A percentile compares a stretch with the other conserved stretches of the same genome.
phyloP scores from a whole-genome alignment of 2,113 vertebrate species.

The Agelaius phoeniceus region DNA sequence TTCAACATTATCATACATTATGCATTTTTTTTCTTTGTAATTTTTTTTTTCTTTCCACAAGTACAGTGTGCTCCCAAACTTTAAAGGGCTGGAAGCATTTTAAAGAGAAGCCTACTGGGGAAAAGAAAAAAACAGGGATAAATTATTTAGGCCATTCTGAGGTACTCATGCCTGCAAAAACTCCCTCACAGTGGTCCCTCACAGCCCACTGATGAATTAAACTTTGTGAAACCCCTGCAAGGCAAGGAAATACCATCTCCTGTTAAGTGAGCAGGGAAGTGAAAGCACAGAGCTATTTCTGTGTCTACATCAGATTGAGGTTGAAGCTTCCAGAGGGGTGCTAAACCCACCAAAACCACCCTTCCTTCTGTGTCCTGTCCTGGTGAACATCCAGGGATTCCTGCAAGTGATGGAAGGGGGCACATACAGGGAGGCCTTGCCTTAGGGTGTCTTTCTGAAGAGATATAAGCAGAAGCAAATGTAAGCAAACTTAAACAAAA shows the following conservation, averaged over 20 bases:
- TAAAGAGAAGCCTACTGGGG: constrained; percentile 34
- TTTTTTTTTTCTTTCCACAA: constrained; percentile 14
- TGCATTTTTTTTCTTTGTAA: constrained; percentile 69
- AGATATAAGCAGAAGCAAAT: not conserved
- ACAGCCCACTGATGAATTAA: constrained; percentile 13
- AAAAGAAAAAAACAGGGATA: constrained; percentile 14
- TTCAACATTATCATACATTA: constrained; percentile 74
- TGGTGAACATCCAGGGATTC: not conserved
- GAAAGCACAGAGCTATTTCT: not conserved
- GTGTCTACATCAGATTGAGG: not conserved
- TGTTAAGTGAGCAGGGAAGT: not conserved
- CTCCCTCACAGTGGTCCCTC: not conserved
- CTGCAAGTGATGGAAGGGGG: not conserved
- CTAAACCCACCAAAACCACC: rapidly evolving
- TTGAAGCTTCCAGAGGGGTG: not conserved
- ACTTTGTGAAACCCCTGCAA: not conserved
- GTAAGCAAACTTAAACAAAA: not conserved
- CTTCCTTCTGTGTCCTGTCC: not conserved
- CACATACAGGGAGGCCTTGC: not conserved
- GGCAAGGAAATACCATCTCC: not conserved
- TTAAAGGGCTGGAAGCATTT: constrained; percentile 49
- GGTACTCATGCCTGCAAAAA: not conserved
- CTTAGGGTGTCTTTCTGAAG: not conserved
- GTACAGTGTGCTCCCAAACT: constrained; percentile 50
- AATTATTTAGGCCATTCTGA: constrained; percentile 48